phyloP scores from a whole-genome alignment of 2,113 vertebrate species.

The Triplophysa rosa region DNA sequence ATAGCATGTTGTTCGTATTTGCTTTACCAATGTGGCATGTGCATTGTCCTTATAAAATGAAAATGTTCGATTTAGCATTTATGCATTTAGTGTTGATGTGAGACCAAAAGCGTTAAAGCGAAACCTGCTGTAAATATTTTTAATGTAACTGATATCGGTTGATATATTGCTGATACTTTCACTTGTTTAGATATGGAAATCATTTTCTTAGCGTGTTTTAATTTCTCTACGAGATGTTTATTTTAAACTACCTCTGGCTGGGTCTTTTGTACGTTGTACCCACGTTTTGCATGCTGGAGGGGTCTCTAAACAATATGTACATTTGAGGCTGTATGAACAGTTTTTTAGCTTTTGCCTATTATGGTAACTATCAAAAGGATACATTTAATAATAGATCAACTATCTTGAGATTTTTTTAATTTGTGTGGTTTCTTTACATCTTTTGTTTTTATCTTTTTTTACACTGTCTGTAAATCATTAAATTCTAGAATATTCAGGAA shows the following conservation, averaged over 20 bases:
- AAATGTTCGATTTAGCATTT: slow-evolving; percentile 24
- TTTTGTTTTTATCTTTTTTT: slow-evolving; percentile 33
- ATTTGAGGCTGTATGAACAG: neutral
- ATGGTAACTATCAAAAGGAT: slow-evolving; percentile 1
- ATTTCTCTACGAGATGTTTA: slow-evolving; percentile 43
- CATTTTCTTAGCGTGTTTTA: slow-evolving; percentile 2
- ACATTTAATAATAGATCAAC: slow-evolving; percentile 14
- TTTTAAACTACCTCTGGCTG: slow-evolving; percentile 52
- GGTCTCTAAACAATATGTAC: neutral
- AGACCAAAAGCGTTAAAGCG: slow-evolving; percentile 48
- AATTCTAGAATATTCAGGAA: slow-evolving; percentile 46
- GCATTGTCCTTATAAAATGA: slow-evolving; percentile 9
- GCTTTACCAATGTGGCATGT: neutral
- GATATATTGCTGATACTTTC: slow-evolving; percentile 32
- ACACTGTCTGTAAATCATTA: slow-evolving; percentile 33
- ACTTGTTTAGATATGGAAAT: slow-evolving; percentile 14
- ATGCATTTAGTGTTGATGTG: slow-evolving; percentile 40
- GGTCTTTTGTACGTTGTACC: slow-evolving; percentile 26
- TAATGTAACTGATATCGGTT: slow-evolving; percentile 27
- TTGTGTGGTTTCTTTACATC: neutral
- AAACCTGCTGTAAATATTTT: slow-evolving; percentile 50
- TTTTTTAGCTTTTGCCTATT: slow-evolving; percentile 1
- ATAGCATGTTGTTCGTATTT: slow-evolving; percentile 14
- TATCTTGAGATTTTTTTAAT: neutral
- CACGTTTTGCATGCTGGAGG: neutral